Conservation (phyloP, 2,113 vertebrate species). For the Nesogale talazaci region DNA sequence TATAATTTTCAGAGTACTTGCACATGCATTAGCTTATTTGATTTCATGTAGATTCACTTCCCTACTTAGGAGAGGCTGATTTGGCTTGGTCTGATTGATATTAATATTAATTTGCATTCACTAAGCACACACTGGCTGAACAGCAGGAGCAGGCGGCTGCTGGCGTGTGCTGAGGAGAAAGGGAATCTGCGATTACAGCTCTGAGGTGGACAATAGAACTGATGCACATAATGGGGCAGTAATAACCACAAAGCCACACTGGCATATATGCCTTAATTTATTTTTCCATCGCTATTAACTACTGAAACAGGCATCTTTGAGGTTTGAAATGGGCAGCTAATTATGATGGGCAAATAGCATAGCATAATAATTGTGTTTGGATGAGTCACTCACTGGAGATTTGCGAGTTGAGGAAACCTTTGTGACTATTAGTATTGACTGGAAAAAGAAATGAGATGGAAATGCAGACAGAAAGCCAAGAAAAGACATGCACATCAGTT, state of each 20-base stretch:
- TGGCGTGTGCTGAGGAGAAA: constrained; percentile 56
- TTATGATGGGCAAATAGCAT: constrained; percentile 76
- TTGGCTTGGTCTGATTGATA: constrained; percentile 80
- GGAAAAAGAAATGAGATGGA: constrained; percentile 66
- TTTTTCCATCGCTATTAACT: constrained; percentile 71
- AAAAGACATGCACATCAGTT: constrained; percentile 47
- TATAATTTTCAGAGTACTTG: constrained; percentile 75
- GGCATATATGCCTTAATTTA: constrained; percentile 74
- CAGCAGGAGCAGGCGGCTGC: constrained; percentile 73
- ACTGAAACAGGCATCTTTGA: constrained; percentile 69
- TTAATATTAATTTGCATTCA: constrained; percentile 82
- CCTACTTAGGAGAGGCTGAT: constrained; percentile 73
- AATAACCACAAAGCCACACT: constrained; percentile 74
- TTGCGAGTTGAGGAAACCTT: constrained; percentile 60
- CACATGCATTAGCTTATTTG: constrained; percentile 80
- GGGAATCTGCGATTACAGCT: constrained; percentile 69
- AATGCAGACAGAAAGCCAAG: constrained; percentile 65
- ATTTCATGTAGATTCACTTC: constrained; percentile 79
- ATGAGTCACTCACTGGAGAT: constrained; percentile 62
- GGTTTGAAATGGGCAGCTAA: constrained; percentile 73
- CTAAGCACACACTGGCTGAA: constrained; percentile 76
- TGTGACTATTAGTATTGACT: constrained; percentile 60
- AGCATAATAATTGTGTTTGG: constrained; percentile 74
- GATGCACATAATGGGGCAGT: constrained; percentile 71
- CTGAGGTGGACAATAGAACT: constrained; percentile 74